Base-by-base conservation (phyloP, 2,797 vertebrate genomes). In the Amphiprion clarkii region DNA sequence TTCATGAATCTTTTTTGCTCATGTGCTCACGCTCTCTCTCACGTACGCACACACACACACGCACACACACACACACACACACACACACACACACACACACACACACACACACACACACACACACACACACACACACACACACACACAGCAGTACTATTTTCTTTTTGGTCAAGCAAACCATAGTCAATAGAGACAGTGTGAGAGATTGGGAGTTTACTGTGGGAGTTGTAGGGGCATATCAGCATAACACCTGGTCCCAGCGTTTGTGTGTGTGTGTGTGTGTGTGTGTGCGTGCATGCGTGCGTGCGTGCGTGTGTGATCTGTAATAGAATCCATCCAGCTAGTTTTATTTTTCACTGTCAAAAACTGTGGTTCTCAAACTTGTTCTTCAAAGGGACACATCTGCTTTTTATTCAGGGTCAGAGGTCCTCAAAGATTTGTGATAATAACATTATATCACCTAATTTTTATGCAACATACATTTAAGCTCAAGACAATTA, bases 151-250 rank as follows among this genome's bases (percentile, higher is more conserved):
- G 48, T 59, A 29, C 48, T 57, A 51, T 85, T 82, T 81, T 66
- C 21, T 57, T 68, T 74, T 78, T 44, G 51, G 73, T 74, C 12
- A 9, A 76, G 64, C 57, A 49, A 69, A 59, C 68, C 46, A 53
- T 49, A 81, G 82, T 89, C 72, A 91, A 89, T 87, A 80, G 78
- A 88, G 57, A 60, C 78, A 88, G 74, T 90, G 82, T 85, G 81
- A 82, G 79, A 85, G 79, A 74, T 80, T 77, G 61, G 77, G 82
- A 88, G 84, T 84, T 76, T 69, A 73, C 83, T 91, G 85, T 91
- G 90, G 91, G 92, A 92, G 91, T 76, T 74, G 31, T 71, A 65
- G 42, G 51, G 49, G 64, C 84, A 94, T 92, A 93, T 94, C 93
- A 83, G 82, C 62, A 46, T 71, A 87, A 85, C 93, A 93, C 94